Percentiles rank a stretch among this genome's conserved stretches.
Evolutionary conservation across 1,140 invertebrate genomes (phyloP).

Genomic region (Orchesella cincta): DNA sequence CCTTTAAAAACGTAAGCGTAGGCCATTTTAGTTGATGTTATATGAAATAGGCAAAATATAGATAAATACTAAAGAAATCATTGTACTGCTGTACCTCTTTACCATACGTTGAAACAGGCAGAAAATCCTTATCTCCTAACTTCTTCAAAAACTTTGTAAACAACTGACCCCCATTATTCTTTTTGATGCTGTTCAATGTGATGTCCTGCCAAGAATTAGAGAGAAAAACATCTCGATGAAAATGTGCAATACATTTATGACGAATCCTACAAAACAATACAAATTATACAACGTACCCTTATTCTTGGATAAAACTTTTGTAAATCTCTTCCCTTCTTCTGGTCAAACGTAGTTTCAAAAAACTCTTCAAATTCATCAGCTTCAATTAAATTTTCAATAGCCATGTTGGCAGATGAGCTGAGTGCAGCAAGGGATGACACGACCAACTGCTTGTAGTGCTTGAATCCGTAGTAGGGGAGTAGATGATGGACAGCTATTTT

Average conservation of each 20-base stretch:
- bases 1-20: conserved; percentile 29
- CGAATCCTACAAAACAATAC: neutral
- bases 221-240: neutral
- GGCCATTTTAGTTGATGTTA: neutral
- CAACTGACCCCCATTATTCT: conserved; percentile 34
- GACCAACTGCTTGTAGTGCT: conserved; percentile 50
- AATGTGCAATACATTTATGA: neutral
- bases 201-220: conserved; percentile 31
- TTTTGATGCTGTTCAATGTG: conserved; percentile 38
- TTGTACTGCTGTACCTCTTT: conserved; percentile 38
- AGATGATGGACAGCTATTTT: conserved; percentile 48
- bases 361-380: conserved; percentile 50
- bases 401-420: conserved; percentile 28
- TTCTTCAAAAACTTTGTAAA: conserved; percentile 47
- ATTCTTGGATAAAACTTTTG: conserved; percentile 49
- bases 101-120: conserved; percentile 31
- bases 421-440: conserved; percentile 35
- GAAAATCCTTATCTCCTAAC: conserved; percentile 40
- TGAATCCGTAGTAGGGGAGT: conserved; percentile 48
- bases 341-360: conserved; percentile 47
- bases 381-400: conserved; percentile 38
- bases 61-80: neutral
- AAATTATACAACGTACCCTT: conserved; percentile 37
- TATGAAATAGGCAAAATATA: neutral
- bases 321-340: conserved; percentile 47